Evolutionary conservation across 2,888 invertebrate genomes (phyloP), one percentile per base, ranked within the genome.

Genomic region (Junonia oenone): DNA sequence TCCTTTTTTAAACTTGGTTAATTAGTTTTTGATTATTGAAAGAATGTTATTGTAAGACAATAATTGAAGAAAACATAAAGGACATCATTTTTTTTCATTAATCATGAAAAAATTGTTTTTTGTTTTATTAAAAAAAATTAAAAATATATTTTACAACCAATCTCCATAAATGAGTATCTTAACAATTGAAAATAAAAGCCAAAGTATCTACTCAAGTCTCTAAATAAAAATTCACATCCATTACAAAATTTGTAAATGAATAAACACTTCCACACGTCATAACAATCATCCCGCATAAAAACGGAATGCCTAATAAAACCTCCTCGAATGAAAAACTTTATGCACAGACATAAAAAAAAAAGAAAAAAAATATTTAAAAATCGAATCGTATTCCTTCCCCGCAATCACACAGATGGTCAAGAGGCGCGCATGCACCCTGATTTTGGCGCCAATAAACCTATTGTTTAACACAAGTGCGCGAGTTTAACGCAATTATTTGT

Each of bases 391-490:
- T 46, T 53, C 15, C 47, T 55, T 58, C 19, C n/a, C 56, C 35
- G 58, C 62, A 62, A 68, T 68, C 67, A 60, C 84, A 85, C 84
- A 85, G 84, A 84, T 85, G 84, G 74, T 74, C 73, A 71, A 84
- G 84, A 76, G 75, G 67, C 17, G 17, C 38, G 66, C 53, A 58
- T 63, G 67, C 72, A 68, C 75, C 75, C 78, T 65, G 68, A 68
- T 77, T 78, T 72, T 73, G 71, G 72, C 76, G 77, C 78, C 75
- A 79, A 78, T 76, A 73, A 68, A 68, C 63, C 73, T 68, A 76
- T 85, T 85, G 85, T 85, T 81, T 79, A 77, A 63, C 70, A 75
- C 77, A 77, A 85, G 84, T 83, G 77, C 78, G 78, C 79, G 76
- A 75, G 73, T 72, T 68, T 76, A 78, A 80, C 69, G 74, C 75